A percentile compares a stretch with the other conserved stretches of the same genome.
Conservation (phyloP, 64 coral and sea anemone species). For the Porites australiensis region DNA sequence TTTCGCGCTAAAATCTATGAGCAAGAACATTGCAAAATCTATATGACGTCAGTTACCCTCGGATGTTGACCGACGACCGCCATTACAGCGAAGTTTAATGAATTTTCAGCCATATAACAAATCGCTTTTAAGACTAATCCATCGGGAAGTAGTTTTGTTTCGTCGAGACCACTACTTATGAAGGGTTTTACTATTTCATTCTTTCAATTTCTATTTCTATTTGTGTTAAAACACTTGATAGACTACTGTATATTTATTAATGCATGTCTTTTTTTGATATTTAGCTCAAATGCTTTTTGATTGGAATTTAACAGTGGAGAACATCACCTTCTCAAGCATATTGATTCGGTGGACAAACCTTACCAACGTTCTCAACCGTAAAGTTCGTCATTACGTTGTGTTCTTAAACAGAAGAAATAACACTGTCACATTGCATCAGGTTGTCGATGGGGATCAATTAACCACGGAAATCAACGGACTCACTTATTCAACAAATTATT, state of each 20-base stretch:
- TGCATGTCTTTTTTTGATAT: not conserved
- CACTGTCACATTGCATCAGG: not conserved
- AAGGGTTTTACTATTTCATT: too few relatives aligned
- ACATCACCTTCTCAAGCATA: not conserved
- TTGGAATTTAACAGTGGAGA: not conserved
- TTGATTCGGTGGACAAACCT: conserved; percentile 22
- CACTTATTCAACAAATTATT: not conserved
- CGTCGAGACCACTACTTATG: too few relatives aligned
- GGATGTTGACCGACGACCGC: too few relatives aligned
- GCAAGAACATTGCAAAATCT: too few relatives aligned
- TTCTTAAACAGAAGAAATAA: not conserved
- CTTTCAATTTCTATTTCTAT: too few relatives aligned
- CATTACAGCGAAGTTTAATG: too few relatives aligned
- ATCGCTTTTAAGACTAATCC: too few relatives aligned
- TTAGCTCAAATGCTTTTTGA: not conserved
- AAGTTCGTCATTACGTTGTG: not conserved
- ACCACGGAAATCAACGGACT: not conserved
- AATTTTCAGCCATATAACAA: too few relatives aligned
- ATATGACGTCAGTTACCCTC: too few relatives aligned
- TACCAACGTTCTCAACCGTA: not conserved
- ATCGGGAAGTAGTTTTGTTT: too few relatives aligned
- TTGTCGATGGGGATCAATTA: not conserved
- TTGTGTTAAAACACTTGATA: too few relatives aligned
- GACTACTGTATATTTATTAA: not conserved
- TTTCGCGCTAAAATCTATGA: too few relatives aligned